Conservation (phyloP, 2,888 invertebrate species). For the Oligia latruncula region DNA sequence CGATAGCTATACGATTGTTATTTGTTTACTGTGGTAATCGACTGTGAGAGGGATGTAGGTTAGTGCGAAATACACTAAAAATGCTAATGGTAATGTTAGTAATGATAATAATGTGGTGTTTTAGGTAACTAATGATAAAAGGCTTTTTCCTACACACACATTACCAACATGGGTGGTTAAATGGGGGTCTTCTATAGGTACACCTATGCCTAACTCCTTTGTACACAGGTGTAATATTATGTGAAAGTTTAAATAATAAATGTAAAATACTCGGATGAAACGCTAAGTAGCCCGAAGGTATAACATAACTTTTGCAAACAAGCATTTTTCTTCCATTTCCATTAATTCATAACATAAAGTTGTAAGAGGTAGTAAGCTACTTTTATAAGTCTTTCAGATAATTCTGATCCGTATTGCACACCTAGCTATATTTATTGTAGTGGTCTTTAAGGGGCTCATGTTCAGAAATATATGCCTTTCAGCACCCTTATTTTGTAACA, state of each 20-base stretch:
- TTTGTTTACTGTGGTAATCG: slow-evolving; percentile 25
- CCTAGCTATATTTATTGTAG: background rate
- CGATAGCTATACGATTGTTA: slow-evolving; percentile 34
- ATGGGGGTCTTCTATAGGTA: background rate
- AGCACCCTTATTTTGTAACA: too few species aligned
- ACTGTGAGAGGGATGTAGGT: slow-evolving; percentile 1
- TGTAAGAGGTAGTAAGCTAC: slow-evolving; percentile 26
- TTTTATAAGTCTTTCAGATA: slow-evolving; percentile 12
- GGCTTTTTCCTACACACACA: too few species aligned
- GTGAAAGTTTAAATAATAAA: slow-evolving; percentile 19
- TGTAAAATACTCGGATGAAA: background rate
- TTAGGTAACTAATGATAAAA: background rate
- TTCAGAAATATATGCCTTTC: too few species aligned
- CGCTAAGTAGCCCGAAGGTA: slow-evolving; percentile 12
- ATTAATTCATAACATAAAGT: slow-evolving; percentile 39
- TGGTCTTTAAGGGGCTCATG: too few species aligned
- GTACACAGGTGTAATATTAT: slow-evolving; percentile 7
- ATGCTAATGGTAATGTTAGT: background rate
- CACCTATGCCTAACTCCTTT: background rate
- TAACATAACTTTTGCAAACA: slow-evolving; percentile 26
- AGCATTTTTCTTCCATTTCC: slow-evolving; percentile 18
- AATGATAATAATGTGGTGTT: background rate
- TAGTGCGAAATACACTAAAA: slow-evolving; percentile 4
- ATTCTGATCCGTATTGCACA: slow-evolving; percentile 1
- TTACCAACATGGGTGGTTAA: background rate